Conservation (phyloP, 1,140 invertebrate genomes). For the Stratiolaelaps scimitus region DNA sequence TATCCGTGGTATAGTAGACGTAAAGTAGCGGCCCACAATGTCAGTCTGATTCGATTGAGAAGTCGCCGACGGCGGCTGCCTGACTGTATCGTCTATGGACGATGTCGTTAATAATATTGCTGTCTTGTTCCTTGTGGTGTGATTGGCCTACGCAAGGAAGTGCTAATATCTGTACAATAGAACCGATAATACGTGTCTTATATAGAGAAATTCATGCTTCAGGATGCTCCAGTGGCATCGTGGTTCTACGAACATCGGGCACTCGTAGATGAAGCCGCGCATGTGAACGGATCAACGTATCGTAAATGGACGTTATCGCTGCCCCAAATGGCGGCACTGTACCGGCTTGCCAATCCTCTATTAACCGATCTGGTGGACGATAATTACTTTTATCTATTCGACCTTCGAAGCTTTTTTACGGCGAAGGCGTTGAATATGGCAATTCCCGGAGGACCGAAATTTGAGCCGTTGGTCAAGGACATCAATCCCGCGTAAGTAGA, state of each 20-base stretch:
- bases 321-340: conserved; percentile 93
- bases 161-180: too few species aligned
- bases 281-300: conserved; percentile 95
- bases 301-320: conserved; percentile 85
- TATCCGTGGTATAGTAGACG: too few species aligned
- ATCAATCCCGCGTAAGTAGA: conserved; percentile 67
- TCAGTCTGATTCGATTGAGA: too few species aligned
- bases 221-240: conserved; percentile 48
- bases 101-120: too few species aligned
- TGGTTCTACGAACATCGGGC: conserved; percentile 99
- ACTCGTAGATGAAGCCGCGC: conserved; percentile 66
- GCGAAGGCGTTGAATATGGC: conserved; percentile 99
- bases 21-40: too few species aligned
- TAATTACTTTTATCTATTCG: conserved; percentile 98
- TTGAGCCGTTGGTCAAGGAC: conserved; percentile 97
- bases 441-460: conserved; percentile 99
- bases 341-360: conserved; percentile 93
- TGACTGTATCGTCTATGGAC: too few species aligned
- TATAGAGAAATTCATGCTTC: background rate
- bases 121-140: too few species aligned
- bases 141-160: too few species aligned
- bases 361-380: conserved; percentile 94
- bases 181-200: too few species aligned
- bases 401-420: conserved; percentile 98
- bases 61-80: too few species aligned